Base-by-base conservation (phyloP, 37 sponge, comb jelly and placozoan genomes). In the Oscarella lobularis region DNA sequence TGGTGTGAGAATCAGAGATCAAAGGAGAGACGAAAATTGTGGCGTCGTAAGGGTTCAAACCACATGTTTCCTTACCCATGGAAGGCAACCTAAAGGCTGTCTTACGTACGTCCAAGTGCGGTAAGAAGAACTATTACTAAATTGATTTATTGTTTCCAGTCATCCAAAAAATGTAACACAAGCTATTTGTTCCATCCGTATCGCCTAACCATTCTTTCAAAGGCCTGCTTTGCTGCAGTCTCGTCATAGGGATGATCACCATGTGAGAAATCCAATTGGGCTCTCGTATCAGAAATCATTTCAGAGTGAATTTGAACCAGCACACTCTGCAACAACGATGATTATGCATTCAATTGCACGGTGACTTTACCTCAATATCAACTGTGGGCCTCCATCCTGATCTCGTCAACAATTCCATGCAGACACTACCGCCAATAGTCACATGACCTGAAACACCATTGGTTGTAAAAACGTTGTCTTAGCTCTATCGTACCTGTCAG, bases 1-100 rank as follows among this genome's bases (percentile, higher is more conserved):
- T 92, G 93, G 93, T 92, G 93, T 89, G 84, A 89, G 77, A 88
- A 92, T 66, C 69, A 77, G 38, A 67, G 91, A 33, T 88, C 81
- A 2, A 88, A 86, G 38, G 93, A 88, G 72, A 92, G 83, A 74
- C 88, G 87, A 77, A 85, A 75, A 38, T 74, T 92, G 2, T 92
- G 93, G 93, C 84, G 81, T 60, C 81, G 67, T 67, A 89, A 83
- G 39, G 66, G 39, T 41, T 41, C 33, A 0, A 9, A 3, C 0
- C 79, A 86, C n/a, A 37, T 73, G n/a, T 88, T 92, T 70, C 79
- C 84, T 33, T 92, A 88, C 72, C 93, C 93, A 0, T 92, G 93
- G 93, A 89, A 80, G 75, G 84, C n/a, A n/a, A n/a, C n/a, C n/a
- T n/a, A n/a, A n/a, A n/a, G n/a, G n/a, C n/a, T n/a, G n/a, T n/a